These are phyloP conservation scores for Caenorhabditis panamensis DNA, from an alignment of 2,888 invertebrate species.

Conservation along the genomic window DNA sequence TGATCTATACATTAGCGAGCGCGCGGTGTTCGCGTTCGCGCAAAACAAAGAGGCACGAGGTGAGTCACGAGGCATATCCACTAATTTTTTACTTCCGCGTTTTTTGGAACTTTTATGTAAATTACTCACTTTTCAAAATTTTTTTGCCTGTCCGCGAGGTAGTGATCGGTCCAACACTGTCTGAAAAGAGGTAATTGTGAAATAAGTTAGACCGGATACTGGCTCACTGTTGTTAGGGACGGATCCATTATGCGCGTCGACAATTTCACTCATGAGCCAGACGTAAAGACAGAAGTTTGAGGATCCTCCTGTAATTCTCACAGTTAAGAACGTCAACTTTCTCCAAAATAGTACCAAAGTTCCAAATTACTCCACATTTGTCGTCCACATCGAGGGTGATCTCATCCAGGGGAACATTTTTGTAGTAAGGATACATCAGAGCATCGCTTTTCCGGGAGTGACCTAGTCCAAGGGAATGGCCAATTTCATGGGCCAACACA, in stretches of 20 bases:
- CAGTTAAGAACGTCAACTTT: too few relatives aligned
- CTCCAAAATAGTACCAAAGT: too few relatives aligned
- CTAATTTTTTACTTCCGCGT: neutral
- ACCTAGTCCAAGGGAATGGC: constrained; percentile 80
- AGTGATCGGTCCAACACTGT: constrained; percentile 41
- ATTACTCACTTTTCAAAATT: constrained; percentile 41
- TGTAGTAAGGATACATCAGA: constrained; percentile 80
- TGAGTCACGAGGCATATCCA: neutral
- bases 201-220: neutral
- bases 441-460: constrained; percentile 76
- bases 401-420: constrained; percentile 73
- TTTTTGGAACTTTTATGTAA: constrained; percentile 12
- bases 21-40: neutral
- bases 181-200: constrained; percentile 18
- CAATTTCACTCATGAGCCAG: constrained; percentile 80
- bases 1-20: neutral
- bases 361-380: constrained; percentile 81
- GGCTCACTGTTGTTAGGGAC: constrained; percentile 37
- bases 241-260: constrained; percentile 60
- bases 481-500: constrained; percentile 82
- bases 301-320: constrained; percentile 72
- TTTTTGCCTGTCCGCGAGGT: constrained; percentile 24
- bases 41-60: neutral
- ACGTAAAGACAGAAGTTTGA: constrained; percentile 79
- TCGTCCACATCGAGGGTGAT: constrained; percentile 79